phyloP scores from a whole-genome alignment of 2,797 vertebrate species.

The Galago senegalensis region DNA sequence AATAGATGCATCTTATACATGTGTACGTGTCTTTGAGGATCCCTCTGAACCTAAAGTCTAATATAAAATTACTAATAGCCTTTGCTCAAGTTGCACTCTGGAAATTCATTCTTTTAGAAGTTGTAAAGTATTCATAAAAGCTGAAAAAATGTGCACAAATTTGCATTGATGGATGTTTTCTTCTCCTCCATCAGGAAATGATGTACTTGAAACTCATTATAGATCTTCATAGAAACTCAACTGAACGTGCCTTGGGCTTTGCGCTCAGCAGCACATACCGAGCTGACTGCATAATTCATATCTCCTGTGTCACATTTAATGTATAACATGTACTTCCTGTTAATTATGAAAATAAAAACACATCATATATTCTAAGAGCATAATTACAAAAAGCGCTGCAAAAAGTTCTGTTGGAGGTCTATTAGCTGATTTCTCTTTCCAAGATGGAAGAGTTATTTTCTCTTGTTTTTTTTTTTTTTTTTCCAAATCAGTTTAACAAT shows the following conservation, averaged over 20 bases:
- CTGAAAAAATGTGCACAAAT: constrained; percentile 88
- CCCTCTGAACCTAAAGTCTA: background rate
- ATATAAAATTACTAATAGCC: constrained; percentile 67
- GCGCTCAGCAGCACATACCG: constrained; percentile 85
- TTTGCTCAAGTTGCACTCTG: constrained; percentile 86
- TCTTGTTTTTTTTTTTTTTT: constrained; percentile 50
- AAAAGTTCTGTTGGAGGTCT: constrained; percentile 81
- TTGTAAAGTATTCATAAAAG: constrained; percentile 89
- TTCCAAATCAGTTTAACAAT: constrained; percentile 29
- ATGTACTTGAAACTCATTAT: constrained; percentile 91
- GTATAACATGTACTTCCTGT: constrained; percentile 89
- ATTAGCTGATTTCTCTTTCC: constrained; percentile 46
- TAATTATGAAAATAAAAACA: constrained; percentile 90
- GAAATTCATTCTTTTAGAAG: constrained; percentile 84
- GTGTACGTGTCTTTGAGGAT: background rate
- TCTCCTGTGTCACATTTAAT: constrained; percentile 91
- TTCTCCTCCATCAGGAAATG: constrained; percentile 90
- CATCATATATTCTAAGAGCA: constrained; percentile 85
- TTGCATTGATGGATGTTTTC: constrained; percentile 92
- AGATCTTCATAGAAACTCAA: constrained; percentile 87
- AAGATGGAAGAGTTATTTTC: background rate
- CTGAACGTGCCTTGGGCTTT: constrained; percentile 89
- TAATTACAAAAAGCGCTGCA: constrained; percentile 85
- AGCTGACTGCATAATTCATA: constrained; percentile 91
- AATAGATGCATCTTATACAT: background rate